Evolutionary conservation across 2,888 invertebrate genomes (phyloP), one percentile per base, ranked within the genome.

Genomic region (Tinea trinotella): DNA sequence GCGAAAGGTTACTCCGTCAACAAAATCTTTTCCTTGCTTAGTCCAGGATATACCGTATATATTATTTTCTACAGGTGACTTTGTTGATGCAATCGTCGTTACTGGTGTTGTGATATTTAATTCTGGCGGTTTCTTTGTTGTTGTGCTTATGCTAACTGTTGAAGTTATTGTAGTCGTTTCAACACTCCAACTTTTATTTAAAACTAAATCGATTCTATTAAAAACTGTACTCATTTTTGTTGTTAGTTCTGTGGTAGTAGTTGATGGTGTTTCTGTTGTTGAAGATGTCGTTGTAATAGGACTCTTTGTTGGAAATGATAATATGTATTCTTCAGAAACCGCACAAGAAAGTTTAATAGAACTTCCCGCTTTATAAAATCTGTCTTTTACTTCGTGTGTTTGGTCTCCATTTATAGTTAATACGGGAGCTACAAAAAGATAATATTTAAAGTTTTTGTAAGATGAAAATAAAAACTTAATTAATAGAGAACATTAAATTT

Each of bases 291-390:
- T 58, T 1, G 76, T 73, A 9, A 76, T 71, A 30, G 76, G 66
- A 13, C 66, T 58, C 63, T 76, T 76, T 5, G 71, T 74, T 2
- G 76, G 64, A 56, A 79, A 61, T 17, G 74, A 68, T 44, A 68
- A 60, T 46, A 75, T 63, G 57, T 73, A 84, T 56, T 82, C 77
- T 54, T 83, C 83, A 65, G 84, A 80, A 79, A 85, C 81, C 67
- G 79, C 72, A 64, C 91, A 91, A 24, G 90, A 88, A 58, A 93
- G 80, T 71, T 92, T 91, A 61, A 93, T 91, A 55, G 90, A 88
- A 71, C 92, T 92, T 61, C 92, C 92, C 22, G 91, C 89, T 78
- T 92, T 92, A 74, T 91, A 92, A 71, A 91, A 92, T 63, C 90
- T 88, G 72, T 92, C 92, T 63, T 88, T 89, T 54, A 92, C 87